Conservation (phyloP, 1,140 invertebrate species). For the Conus ventricosus region DNA sequence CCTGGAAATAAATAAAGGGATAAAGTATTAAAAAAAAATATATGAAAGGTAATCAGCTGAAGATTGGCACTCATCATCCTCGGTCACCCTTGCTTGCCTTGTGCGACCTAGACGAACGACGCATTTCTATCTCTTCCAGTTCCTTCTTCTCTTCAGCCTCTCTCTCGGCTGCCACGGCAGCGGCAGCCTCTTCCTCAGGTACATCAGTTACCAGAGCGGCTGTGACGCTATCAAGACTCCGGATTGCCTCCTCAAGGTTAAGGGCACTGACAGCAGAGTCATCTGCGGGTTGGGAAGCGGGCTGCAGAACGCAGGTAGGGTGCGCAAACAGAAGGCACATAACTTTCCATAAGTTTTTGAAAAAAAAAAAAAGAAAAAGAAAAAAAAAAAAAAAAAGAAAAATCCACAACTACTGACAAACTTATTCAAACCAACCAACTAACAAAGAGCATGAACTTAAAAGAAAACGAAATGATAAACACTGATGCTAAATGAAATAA, state of each 20-base stretch:
- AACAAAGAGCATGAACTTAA: neutral
- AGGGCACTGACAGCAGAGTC: slow-evolving; percentile 40
- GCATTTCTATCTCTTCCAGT: slow-evolving; percentile 30
- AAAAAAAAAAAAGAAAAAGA: too few relatives aligned
- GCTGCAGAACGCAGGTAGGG: slow-evolving; percentile 27
- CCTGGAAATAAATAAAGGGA: neutral
- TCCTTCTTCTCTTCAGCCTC: slow-evolving; percentile 34
- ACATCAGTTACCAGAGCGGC: slow-evolving; percentile 54
- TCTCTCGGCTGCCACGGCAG: neutral
- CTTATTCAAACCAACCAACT: too few relatives aligned
- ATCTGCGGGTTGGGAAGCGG: slow-evolving; percentile 13
- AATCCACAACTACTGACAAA: neutral
- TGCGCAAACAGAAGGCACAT: too few relatives aligned
- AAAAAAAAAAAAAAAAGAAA: too few relatives aligned
- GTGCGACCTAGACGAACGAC: slow-evolving; percentile 1
- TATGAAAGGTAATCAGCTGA: neutral
- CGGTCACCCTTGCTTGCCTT: neutral
- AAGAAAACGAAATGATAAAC: too few relatives aligned
- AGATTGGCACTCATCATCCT: neutral
- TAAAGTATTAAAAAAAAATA: neutral
- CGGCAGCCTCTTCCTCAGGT: slow-evolving; percentile 16
- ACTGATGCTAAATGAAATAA: too few relatives aligned
- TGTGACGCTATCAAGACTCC: slow-evolving; percentile 66
- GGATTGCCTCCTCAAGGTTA: slow-evolving; percentile 65
- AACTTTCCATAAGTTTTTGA: too few relatives aligned